A percentile compares a stretch with the other conserved stretches of the same genome.
phyloP scores from a whole-genome alignment of 2,113 vertebrate species.

The Rhineura floridana region DNA sequence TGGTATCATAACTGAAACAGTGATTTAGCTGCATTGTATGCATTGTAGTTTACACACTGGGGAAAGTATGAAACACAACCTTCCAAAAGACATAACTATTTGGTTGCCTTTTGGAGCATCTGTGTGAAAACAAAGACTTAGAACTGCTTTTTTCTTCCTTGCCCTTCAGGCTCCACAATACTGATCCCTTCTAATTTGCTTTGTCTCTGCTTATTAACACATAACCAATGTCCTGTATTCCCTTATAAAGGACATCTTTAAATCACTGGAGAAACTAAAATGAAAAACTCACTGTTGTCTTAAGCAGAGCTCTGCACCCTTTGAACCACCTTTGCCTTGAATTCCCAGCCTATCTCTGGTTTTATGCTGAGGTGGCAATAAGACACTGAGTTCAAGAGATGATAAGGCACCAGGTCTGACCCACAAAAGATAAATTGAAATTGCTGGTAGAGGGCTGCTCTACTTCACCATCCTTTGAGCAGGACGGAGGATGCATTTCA shows the following conservation, averaged over 20 bases:
- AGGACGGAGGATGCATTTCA: conserved; percentile 44
- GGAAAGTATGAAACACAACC: background rate
- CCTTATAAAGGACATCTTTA: conserved; percentile 32
- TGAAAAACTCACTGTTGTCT: conserved; percentile 31
- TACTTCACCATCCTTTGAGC: conserved; percentile 56
- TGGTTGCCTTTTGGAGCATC: conserved; percentile 8
- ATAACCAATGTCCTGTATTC: background rate
- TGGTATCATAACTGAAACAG: background rate
- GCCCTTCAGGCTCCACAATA: conserved; percentile 9
- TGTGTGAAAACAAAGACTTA: conserved; percentile 34
- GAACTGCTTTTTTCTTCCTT: conserved; percentile 20
- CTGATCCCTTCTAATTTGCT: conserved; percentile 1
- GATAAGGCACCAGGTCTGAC: conserved; percentile 66
- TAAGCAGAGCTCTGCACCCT: conserved; percentile 38
- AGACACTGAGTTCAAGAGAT: conserved; percentile 53
- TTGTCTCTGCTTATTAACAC: conserved; percentile 35
- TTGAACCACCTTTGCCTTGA: conserved; percentile 49
- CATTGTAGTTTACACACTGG: background rate
- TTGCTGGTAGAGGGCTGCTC: conserved; percentile 66
- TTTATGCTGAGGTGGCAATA: conserved; percentile 58
- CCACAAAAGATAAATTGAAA: conserved; percentile 72
- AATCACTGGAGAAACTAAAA: conserved; percentile 26
- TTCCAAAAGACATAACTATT: conserved; percentile 41
- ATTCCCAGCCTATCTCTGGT: conserved; percentile 53
- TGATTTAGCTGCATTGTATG: conserved; percentile 5